Evolutionary conservation across 2,797 vertebrate species (phyloP).

Genomic region (Momotus momota): DNA sequence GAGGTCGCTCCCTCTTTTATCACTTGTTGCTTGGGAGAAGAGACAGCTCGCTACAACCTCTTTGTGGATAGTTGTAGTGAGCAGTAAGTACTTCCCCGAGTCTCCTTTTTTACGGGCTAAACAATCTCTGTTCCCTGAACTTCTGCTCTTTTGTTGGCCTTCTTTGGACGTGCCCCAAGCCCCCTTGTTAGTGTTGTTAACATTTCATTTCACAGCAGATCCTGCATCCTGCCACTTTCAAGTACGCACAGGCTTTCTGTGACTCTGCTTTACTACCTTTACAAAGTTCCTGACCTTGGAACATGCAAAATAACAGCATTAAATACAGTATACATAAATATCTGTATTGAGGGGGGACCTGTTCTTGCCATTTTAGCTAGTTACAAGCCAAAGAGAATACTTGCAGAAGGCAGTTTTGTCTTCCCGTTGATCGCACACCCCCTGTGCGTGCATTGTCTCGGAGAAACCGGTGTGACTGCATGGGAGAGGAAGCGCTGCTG

Average conservation of each 20-base stretch:
- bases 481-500: background rate
- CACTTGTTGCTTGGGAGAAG: background rate
- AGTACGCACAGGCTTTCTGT: background rate
- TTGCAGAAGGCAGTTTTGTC: background rate
- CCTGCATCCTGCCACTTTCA: background rate
- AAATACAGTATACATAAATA: background rate
- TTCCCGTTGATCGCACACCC: background rate
- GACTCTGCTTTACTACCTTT: background rate
- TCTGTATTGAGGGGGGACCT: background rate
- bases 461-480: background rate
- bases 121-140: background rate
- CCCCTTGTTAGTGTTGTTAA: background rate
- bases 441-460: background rate
- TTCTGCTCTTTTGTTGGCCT: too few relatives aligned
- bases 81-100: background rate
- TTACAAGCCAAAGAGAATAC: background rate
- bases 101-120: background rate
- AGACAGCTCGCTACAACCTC: background rate
- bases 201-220: background rate
- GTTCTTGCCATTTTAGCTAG: background rate
- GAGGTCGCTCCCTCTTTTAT: background rate
- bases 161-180: background rate
- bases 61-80: background rate
- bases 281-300: background rate
- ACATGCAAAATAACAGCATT: background rate